Percentiles rank a stretch among this genome's conserved stretches.
Conservation (phyloP, 2,888 invertebrate species). For the Drosophila kambysellisi region DNA sequence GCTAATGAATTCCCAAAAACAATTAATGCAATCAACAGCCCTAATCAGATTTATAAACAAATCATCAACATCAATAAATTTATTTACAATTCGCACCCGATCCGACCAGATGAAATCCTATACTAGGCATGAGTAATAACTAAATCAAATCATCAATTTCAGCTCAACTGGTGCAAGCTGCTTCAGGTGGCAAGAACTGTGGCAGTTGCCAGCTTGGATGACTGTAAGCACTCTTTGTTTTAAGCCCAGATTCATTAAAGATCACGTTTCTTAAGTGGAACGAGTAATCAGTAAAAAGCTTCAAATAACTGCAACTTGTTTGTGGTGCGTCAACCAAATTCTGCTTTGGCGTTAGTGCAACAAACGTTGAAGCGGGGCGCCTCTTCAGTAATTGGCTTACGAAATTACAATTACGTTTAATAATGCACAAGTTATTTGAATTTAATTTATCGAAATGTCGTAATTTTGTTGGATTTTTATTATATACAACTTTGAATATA, state of each 20-base stretch:
- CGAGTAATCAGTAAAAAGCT: not conserved
- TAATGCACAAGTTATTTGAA: not conserved
- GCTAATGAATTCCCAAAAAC: slow-evolving; percentile 24
- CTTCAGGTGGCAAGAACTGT: not conserved
- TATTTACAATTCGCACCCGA: not conserved
- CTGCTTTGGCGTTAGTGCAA: not conserved
- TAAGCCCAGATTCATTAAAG: not conserved
- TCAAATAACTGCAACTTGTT: not conserved
- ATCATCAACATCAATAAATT: not conserved
- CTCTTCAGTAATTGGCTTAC: not conserved
- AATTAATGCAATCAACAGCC: slow-evolving; percentile 64
- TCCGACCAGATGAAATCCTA: not conserved
- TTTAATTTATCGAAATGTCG: not conserved
- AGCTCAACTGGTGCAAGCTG: not conserved
- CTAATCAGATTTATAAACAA: slow-evolving; percentile 42
- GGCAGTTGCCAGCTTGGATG: not conserved
- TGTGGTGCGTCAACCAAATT: not conserved
- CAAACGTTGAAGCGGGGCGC: too few species aligned
- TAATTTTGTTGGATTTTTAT: not conserved
- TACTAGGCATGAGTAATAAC: not conserved
- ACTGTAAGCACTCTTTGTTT: not conserved
- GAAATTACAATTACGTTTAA: not conserved
- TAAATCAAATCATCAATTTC: not conserved
- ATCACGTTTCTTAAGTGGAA: not conserved
- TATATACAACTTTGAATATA: too few species aligned